Evolutionary conservation across 2,888 invertebrate genomes (phyloP), one percentile per base, ranked within the genome.

Genomic region (Perizoma affinitatum): DNA sequence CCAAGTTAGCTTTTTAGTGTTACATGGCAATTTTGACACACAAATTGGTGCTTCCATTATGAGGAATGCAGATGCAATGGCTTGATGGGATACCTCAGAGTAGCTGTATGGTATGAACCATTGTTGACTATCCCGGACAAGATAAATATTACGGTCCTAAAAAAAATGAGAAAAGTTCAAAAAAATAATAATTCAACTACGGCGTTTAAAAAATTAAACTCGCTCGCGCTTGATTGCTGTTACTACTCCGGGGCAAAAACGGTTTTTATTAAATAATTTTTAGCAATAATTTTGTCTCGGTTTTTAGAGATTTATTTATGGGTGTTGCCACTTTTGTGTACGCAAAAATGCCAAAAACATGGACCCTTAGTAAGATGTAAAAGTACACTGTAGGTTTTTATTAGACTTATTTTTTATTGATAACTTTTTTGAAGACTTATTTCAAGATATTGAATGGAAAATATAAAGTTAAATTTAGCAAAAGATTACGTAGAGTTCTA

Each of bases 21-120:
- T 66, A 71, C 68, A 71, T 74, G 73, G 72, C 73, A 74, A 75
- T 73, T 70, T 74, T 71, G 63, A 67, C 66, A 67, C 78, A 80
- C 73, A 76, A 79, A 73, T 79, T 76, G 77, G 86, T 84, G 88
- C 89, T 88, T 88, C 87, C 88, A 84, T 82, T 79, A 79, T 75
- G 66, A 72, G 86, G 83, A 86, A 83, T 73, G 82, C 82, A 67
- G n/a, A 43, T 33, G n/a, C 33, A 6, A 41, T 8, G 51, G 11
- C n/a, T 22, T 36, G 22, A 22, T 22, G 22, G n/a, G n/a, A 22
- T 40, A 10, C 51, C 58, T 54, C 62, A 58, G 40, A 43, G 47
- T 58, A 42, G 42, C 42, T 42, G 44, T 10, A 22, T 38, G 22
- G 22, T 22, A 22, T 22, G 22, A 22, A 22, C 22, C 22, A 22